A percentile compares a stretch with the other conserved stretches of the same genome.
Conservation (phyloP, 1,140 invertebrate species). For the Xylocopa sonorina region DNA sequence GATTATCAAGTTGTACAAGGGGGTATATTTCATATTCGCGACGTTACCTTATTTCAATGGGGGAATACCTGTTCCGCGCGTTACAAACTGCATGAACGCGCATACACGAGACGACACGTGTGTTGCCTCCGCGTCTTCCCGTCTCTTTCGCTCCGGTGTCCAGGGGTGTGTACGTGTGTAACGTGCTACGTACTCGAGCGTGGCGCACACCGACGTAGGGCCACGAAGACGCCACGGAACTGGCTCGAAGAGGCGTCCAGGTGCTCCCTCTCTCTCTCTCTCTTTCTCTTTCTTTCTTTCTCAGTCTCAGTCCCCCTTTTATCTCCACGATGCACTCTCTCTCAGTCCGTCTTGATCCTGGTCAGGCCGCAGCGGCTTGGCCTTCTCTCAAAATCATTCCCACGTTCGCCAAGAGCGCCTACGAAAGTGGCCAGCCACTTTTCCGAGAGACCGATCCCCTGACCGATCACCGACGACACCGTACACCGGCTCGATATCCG, state of each 20-base stretch:
- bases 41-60: slow-evolving; percentile 81
- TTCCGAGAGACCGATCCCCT: slow-evolving; percentile 66
- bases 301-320: too few species aligned
- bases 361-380: slow-evolving; percentile 19
- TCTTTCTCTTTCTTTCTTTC: background rate
- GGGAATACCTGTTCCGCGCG: slow-evolving; percentile 77
- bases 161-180: background rate
- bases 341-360: slow-evolving; percentile 9
- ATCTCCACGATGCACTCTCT: slow-evolving; percentile 31
- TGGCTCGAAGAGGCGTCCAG: slow-evolving; percentile 59
- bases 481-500: slow-evolving; percentile 66
- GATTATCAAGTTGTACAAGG: slow-evolving; percentile 83
- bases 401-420: slow-evolving; percentile 68
- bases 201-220: slow-evolving; percentile 13
- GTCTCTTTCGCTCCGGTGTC: background rate
- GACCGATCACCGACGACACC: slow-evolving; percentile 66
- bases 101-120: slow-evolving; percentile 60
- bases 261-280: slow-evolving; percentile 42
- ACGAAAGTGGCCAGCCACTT: slow-evolving; percentile 67
- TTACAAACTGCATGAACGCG: slow-evolving; percentile 69
- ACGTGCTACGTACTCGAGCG: background rate
- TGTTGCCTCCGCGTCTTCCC: slow-evolving; percentile 50
- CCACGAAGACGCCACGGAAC: slow-evolving; percentile 51
- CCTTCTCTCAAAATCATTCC: slow-evolving; percentile 73
- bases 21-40: slow-evolving; percentile 81